Conservation (phyloP, 2,797 vertebrate genomes). For the Tapera naevia region DNA sequence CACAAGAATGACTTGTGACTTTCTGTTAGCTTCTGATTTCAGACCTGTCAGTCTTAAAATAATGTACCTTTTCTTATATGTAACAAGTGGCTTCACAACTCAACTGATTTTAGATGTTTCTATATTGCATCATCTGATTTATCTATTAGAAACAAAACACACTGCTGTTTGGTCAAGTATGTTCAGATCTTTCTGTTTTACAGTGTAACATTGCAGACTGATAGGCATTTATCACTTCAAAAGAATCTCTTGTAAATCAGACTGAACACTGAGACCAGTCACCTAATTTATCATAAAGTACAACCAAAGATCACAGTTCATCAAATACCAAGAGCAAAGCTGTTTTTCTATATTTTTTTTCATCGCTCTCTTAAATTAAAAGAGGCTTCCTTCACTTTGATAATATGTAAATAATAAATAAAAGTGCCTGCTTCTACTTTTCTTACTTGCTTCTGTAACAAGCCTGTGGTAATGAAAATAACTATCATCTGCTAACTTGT, state of each 20-base stretch:
- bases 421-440: constrained; percentile 27
- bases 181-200: constrained; percentile 37
- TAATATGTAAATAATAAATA: constrained; percentile 66
- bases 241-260: constrained; percentile 53
- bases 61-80: neutral
- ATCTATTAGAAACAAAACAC: neutral
- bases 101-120: neutral
- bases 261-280: neutral
- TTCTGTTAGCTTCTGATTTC: constrained; percentile 55
- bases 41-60: neutral
- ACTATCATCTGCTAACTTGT: constrained; percentile 42
- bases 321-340: constrained; percentile 40
- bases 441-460: constrained; percentile 31
- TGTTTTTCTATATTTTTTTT: constrained; percentile 1
- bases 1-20: constrained; percentile 62
- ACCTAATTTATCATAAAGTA: constrained; percentile 56
- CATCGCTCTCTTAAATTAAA: constrained; percentile 29
- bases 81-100: neutral
- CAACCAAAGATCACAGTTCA: constrained; percentile 52
- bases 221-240: constrained; percentile 57
- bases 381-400: constrained; percentile 48
- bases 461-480: constrained; percentile 53
- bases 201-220: constrained; percentile 23
- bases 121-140: neutral
- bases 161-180: neutral